phyloP scores from a whole-genome alignment of 2,888 invertebrate species.

The Helicoverpa assulta region DNA sequence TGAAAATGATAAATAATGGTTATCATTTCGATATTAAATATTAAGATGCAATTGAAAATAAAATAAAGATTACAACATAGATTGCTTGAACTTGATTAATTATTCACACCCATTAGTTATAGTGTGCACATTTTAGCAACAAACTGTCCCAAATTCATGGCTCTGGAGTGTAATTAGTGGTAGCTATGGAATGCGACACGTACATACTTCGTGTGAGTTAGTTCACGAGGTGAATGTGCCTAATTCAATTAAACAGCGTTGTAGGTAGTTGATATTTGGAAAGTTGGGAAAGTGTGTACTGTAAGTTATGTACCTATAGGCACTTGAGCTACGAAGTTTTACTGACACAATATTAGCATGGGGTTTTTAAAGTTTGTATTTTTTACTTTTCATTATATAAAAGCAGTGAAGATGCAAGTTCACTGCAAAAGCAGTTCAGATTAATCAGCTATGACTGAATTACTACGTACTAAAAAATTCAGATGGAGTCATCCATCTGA shows the following conservation, averaged over 20 bases:
- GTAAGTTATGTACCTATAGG: conserved; percentile 11
- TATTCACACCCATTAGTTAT: background rate
- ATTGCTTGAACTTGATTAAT: background rate
- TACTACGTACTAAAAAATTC: too few relatives aligned
- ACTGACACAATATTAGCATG: background rate
- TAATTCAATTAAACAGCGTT: conserved; percentile 46
- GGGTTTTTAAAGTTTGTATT: too few relatives aligned
- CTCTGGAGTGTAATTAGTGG: conserved; percentile 1
- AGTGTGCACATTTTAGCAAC: background rate
- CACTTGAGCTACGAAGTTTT: conserved; percentile 12
- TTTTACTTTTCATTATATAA: too few relatives aligned
- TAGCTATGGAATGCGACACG: conserved; percentile 29
- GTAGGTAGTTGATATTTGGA: conserved; percentile 19
- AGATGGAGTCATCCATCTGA: too few relatives aligned
- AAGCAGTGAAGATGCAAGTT: too few relatives aligned
- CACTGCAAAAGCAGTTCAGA: too few relatives aligned
- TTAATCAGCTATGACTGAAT: too few relatives aligned
- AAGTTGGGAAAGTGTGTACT: conserved; percentile 17
- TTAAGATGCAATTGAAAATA: too few relatives aligned
- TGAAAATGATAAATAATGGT: too few relatives aligned
- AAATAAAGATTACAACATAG: too few relatives aligned
- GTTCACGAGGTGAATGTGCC: conserved; percentile 29
- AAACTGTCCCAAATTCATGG: conserved; percentile 1
- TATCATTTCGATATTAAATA: too few relatives aligned
- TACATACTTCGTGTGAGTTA: conserved; percentile 16